phyloP scores from a whole-genome alignment of 2,113 vertebrate species.

The Oplegnathus fasciatus region DNA sequence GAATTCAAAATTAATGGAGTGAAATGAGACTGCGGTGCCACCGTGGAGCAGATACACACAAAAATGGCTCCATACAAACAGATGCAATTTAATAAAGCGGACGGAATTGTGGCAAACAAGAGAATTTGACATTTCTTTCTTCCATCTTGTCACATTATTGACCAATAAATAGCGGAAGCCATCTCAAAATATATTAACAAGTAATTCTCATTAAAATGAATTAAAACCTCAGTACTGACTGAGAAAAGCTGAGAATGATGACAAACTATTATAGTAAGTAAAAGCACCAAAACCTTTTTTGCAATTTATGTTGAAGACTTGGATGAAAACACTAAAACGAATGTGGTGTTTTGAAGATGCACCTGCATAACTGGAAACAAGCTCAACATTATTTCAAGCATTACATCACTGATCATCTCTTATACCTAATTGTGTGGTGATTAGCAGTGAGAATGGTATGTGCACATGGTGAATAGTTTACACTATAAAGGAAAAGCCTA shows the following conservation, averaged over 20 bases:
- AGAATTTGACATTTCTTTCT: background rate
- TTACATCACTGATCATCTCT: background rate
- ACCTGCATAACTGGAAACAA: background rate
- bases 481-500: background rate
- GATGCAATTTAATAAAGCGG: background rate
- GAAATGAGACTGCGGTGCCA: constrained; percentile 26
- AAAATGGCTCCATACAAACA: constrained; percentile 10
- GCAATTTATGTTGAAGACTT: background rate
- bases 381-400: background rate
- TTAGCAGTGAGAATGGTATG: too few species aligned
- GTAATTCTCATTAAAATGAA: background rate
- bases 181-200: background rate
- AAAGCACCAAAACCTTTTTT: background rate
- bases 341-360: background rate
- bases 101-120: background rate
- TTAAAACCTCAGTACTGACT: background rate
- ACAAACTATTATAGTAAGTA: background rate
- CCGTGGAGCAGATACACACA: constrained; percentile 11
- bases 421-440: background rate
- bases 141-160: constrained; percentile 2
- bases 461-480: too few species aligned
- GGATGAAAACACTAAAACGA: background rate
- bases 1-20: constrained; percentile 30
- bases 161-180: background rate
- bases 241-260: background rate